A percentile compares a stretch with the other conserved stretches of the same genome.
phyloP scores from a whole-genome alignment of 2,888 invertebrate species.

The Morpho deidamia region DNA sequence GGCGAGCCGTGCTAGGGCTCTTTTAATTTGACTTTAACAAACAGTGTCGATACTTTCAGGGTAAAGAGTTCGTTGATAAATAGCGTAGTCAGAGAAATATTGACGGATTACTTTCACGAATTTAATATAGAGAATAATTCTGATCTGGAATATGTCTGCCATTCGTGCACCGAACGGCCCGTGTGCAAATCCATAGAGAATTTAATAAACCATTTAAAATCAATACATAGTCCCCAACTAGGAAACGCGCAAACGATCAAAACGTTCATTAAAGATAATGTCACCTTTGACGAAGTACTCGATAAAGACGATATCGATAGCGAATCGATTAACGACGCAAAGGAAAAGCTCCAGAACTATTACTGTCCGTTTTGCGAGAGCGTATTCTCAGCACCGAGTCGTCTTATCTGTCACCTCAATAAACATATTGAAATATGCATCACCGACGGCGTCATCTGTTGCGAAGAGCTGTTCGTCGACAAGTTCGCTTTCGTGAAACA shows the following conservation, averaged over 20 bases:
- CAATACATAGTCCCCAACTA: slow-evolving; percentile 31
- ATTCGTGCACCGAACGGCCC: slow-evolving; percentile 39
- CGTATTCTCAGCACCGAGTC: slow-evolving; percentile 45
- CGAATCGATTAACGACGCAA: not conserved
- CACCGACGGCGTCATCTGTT: slow-evolving; percentile 41
- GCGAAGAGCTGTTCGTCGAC: slow-evolving; percentile 32
- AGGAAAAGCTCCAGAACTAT: slow-evolving; percentile 27
- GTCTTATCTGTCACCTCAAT: slow-evolving; percentile 49
- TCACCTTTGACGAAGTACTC: slow-evolving; percentile 51
- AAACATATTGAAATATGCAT: slow-evolving; percentile 41
- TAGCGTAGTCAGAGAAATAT: slow-evolving; percentile 33
- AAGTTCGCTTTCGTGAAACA: slow-evolving; percentile 43
- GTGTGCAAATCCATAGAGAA: slow-evolving; percentile 27
- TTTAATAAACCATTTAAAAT: slow-evolving; percentile 40
- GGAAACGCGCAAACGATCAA: slow-evolving; percentile 24
- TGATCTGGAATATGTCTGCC: slow-evolving; percentile 48
- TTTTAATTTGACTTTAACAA: not conserved
- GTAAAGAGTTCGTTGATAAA: slow-evolving; percentile 23
- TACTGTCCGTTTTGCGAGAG: slow-evolving; percentile 51
- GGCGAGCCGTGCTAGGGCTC: too few species aligned
- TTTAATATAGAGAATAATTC: slow-evolving; percentile 34
- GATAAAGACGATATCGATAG: slow-evolving; percentile 27
- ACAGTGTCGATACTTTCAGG: slow-evolving; percentile 45
- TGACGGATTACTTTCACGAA: slow-evolving; percentile 38
- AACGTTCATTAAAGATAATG: slow-evolving; percentile 44